These are phyloP conservation scores for Lepidochrysops patricia DNA, from an alignment of 2,888 invertebrate species.

Conservation along the genomic window DNA sequence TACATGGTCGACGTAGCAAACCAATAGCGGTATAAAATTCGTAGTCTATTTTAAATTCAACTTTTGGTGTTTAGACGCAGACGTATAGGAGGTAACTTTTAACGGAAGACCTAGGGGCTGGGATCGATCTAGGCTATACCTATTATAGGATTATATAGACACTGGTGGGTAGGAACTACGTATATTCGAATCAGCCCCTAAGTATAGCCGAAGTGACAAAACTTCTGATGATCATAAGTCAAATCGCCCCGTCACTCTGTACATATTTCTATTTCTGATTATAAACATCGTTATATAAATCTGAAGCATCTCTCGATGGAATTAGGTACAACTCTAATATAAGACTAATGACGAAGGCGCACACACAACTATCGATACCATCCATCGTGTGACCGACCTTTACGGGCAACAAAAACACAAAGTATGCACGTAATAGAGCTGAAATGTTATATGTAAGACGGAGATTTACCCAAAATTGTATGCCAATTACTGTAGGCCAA, in stretches of 20 bases:
- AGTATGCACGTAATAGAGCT: no score
- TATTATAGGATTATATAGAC: neutral
- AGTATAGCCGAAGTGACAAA: no score
- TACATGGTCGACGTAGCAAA: slow-evolving; percentile 1
- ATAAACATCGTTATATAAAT: slow-evolving; percentile 1
- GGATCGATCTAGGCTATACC: neutral
- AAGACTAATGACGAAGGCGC: slow-evolving; percentile 6
- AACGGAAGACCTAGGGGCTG: slow-evolving; percentile 5
- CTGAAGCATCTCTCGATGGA: neutral
- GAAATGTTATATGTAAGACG: no score
- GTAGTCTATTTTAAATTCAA: slow-evolving; percentile 29
- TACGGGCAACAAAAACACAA: neutral
- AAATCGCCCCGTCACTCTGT: neutral
- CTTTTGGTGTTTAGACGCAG: slow-evolving; percentile 32
- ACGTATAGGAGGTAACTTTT: slow-evolving; percentile 33
- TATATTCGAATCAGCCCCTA: neutral
- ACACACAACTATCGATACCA: neutral
- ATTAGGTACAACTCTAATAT: neutral
- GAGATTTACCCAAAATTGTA: no score
- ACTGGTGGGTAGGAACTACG: neutral
- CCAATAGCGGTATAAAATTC: slow-evolving; percentile 24
- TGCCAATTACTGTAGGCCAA: no score
- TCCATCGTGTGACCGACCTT: neutral
- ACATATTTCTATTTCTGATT: neutral
- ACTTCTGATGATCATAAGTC: neutral